A percentile compares a stretch with the other conserved stretches of the same genome.
These are phyloP conservation scores for Lathamus discolor DNA, from an alignment of 2,113 vertebrate species.

Conservation along the genomic window DNA sequence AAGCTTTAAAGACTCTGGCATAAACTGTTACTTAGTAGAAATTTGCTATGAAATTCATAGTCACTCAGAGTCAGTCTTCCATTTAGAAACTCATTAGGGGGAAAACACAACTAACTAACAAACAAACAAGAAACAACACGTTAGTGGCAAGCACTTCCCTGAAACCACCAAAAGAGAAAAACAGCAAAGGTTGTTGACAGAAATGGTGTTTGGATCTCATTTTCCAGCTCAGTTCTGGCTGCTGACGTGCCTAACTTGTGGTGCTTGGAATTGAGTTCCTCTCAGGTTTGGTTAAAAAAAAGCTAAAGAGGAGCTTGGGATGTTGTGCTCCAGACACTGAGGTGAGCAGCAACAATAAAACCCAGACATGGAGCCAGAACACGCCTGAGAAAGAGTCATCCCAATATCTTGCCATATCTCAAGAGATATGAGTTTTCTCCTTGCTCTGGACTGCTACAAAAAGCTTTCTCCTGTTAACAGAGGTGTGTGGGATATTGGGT, in stretches of 20 bases:
- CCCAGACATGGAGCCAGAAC: background rate
- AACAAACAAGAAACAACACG: background rate
- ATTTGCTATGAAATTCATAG: background rate
- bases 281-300: background rate
- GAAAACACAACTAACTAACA: background rate
- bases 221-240: background rate
- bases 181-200: background rate
- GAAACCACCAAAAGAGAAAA: background rate
- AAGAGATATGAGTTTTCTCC: fast-evolving
- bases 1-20: background rate
- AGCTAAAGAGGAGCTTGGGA: background rate
- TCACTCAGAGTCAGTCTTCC: background rate
- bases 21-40: background rate
- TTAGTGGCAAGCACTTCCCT: background rate
- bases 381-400: background rate
- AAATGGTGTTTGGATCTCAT: background rate
- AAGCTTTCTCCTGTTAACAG: background rate
- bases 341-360: background rate
- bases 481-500: fast-evolving
- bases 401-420: background rate
- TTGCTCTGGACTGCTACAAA: background rate
- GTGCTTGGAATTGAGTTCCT: background rate
- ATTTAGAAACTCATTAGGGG: background rate
- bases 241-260: background rate
- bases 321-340: background rate